These are phyloP conservation scores for Darevskia mixta DNA, from an alignment of 2,797 vertebrate species.

Conservation along the genomic window DNA sequence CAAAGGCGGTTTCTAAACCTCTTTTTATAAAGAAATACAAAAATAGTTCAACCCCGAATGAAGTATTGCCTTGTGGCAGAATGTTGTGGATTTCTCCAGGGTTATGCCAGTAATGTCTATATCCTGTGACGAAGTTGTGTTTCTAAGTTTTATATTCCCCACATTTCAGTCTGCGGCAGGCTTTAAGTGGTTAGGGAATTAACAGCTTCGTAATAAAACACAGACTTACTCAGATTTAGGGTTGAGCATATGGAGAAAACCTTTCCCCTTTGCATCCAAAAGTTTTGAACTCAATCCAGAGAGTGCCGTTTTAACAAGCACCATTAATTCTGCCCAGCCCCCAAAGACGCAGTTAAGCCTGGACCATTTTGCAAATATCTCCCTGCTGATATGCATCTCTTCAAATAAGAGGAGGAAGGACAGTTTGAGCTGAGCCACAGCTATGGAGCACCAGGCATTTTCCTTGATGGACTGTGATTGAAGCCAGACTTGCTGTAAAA, in stretches of 20 bases:
- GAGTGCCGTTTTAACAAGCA: neutral
- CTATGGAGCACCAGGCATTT: neutral
- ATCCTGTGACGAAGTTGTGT: neutral
- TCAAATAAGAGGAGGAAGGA: neutral
- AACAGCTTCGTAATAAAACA: neutral
- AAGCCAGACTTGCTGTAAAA: neutral
- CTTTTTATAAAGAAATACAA: neutral
- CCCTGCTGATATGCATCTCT: no score
- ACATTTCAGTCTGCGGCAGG: neutral
- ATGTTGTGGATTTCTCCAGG: neutral
- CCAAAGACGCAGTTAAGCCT: neutral
- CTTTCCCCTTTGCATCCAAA: neutral
- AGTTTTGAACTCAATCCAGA: neutral
- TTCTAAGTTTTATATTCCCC: constrained; percentile 22
- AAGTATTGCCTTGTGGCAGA: neutral
- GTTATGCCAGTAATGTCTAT: neutral
- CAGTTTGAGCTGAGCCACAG: neutral
- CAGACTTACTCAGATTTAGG: neutral
- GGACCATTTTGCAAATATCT: neutral
- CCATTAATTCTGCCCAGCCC: neutral
- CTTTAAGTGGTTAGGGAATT: neutral
- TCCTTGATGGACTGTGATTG: neutral
- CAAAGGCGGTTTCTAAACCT: neutral
- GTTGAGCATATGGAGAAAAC: neutral
- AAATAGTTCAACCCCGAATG: neutral